These are phyloP conservation scores for Octopus bimaculoides DNA, from an alignment of 1,140 invertebrate genomes.

Conservation along the genomic window DNA sequence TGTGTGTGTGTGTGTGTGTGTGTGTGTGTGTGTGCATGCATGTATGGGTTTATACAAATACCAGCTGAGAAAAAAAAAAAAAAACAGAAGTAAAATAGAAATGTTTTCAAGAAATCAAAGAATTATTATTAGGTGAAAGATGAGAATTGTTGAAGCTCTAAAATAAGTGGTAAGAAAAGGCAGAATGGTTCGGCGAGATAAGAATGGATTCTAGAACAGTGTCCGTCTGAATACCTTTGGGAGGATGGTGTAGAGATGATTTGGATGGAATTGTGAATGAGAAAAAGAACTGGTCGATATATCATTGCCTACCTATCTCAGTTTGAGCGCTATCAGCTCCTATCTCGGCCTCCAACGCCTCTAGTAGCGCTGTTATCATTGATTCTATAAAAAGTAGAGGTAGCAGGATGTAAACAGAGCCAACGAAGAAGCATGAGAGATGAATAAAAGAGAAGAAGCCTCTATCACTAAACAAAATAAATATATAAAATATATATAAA, in stretches of 20 bases:
- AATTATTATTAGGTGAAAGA: no score
- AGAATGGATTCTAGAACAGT: background rate
- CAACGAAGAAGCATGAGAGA: conserved; percentile 1
- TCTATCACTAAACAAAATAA: conserved; percentile 2
- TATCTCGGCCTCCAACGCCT: conserved; percentile 4
- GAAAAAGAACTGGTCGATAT: conserved; percentile 1
- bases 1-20: background rate
- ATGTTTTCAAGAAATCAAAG: no score
- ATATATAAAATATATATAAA: no score
- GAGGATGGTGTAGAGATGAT: background rate
- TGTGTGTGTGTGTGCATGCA: no score
- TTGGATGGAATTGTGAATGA: background rate
- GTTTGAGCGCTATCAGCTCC: conserved; percentile 5
- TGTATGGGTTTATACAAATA: no score
- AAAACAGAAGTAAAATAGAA: no score
- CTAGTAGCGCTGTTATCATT: conserved; percentile 10
- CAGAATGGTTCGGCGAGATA: no score
- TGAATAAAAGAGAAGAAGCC: conserved; percentile 4
- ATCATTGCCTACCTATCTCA: conserved; percentile 1
- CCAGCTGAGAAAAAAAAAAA: no score
- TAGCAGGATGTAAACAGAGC: conserved; percentile 3
- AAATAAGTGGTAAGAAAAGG: no score
- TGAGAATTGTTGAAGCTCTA: no score
- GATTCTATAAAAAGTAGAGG: conserved; percentile 11
- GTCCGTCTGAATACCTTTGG: conserved; percentile 4